phyloP scores from a whole-genome alignment of 2,888 invertebrate species.

The Nemoura dubitans region DNA sequence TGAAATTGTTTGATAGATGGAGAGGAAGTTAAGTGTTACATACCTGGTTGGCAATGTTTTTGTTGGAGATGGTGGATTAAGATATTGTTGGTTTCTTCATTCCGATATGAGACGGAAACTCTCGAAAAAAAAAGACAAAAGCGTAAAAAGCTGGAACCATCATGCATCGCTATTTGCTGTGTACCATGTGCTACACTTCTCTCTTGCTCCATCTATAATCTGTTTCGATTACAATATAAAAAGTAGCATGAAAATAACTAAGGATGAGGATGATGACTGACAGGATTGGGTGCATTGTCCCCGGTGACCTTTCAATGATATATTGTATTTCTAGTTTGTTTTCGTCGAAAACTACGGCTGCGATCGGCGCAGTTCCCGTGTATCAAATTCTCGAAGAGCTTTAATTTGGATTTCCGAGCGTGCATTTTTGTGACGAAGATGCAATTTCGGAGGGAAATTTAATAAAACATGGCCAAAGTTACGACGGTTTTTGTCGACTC shows the following conservation, averaged over 20 bases:
- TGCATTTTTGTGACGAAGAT: too few relatives aligned
- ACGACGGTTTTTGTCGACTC: neutral
- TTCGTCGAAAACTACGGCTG: neutral
- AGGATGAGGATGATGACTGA: neutral
- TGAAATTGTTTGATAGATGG: neutral
- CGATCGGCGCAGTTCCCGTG: neutral
- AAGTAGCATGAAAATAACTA: neutral
- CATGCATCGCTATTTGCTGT: neutral
- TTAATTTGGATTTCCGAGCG: neutral
- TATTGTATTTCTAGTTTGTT: neutral
- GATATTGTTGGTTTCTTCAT: too few relatives aligned
- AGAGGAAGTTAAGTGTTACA: neutral
- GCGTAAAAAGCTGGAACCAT: too few relatives aligned
- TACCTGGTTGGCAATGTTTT: neutral
- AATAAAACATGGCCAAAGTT: conserved; percentile 1
- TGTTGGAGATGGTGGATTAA: too few relatives aligned
- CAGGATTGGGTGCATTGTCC: neutral
- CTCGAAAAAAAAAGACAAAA: too few relatives aligned
- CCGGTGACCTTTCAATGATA: neutral
- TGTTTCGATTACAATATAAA: neutral
- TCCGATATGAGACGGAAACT: too few relatives aligned
- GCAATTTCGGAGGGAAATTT: neutral
- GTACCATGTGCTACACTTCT: neutral
- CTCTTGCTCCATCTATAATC: neutral
- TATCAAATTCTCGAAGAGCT: neutral